Evolutionary conservation across 2,797 vertebrate genomes (phyloP).

Genomic region (Enteromius fasciolatus): DNA sequence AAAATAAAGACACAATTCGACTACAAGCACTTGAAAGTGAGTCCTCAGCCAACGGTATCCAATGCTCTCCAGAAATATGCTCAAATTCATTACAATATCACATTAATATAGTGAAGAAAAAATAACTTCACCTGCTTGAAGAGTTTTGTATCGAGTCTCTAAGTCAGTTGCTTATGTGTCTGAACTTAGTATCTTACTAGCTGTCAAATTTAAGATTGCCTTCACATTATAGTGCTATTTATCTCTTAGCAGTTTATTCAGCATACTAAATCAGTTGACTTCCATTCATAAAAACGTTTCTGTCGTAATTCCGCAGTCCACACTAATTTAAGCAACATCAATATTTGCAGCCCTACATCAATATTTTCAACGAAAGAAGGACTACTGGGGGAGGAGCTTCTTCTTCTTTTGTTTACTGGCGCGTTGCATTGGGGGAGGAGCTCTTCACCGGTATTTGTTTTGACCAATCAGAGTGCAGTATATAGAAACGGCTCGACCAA

Average conservation of each 20-base stretch:
- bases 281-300: background rate
- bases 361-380: too few relatives aligned
- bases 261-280: too few relatives aligned
- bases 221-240: background rate
- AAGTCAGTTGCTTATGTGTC: background rate
- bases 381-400: background rate
- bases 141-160: background rate
- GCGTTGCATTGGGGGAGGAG: background rate
- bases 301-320: background rate
- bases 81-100: background rate
- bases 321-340: background rate
- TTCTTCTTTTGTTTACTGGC: too few relatives aligned
- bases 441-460: background rate
- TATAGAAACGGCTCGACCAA: slow-evolving; percentile 26
- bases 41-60: background rate
- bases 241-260: background rate
- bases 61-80: background rate
- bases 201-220: background rate
- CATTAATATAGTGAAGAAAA: background rate
- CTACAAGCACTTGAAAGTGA: background rate
- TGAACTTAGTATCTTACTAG: background rate
- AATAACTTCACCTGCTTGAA: background rate
- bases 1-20: background rate
- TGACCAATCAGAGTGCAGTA: slow-evolving; percentile 34
- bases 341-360: background rate